phyloP scores from a whole-genome alignment of 2,113 vertebrate species.

The Balaenoptera acutorostrata region DNA sequence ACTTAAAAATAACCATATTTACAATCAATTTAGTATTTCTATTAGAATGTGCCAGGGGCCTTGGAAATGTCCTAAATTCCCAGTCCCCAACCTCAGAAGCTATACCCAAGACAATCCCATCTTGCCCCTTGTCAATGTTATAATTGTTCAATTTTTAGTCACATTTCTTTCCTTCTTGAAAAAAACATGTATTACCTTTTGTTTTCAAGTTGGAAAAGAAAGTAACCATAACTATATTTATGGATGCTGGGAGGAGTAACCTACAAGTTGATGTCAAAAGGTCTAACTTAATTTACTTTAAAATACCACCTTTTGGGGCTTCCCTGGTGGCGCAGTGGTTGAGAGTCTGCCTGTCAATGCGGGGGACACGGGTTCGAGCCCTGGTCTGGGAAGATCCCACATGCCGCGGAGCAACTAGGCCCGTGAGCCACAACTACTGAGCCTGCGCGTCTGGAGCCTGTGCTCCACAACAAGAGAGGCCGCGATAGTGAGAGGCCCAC shows the following conservation, averaged over 20 bases:
- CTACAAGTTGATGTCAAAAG: not conserved
- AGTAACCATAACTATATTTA: not conserved
- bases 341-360: too few species aligned
- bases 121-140: not conserved
- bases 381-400: too few species aligned
- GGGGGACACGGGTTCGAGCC: too few species aligned
- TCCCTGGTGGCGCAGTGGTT: too few species aligned
- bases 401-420: too few species aligned
- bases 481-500: too few species aligned
- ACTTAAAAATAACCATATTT: not conserved
- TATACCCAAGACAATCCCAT: not conserved
- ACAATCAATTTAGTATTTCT: not conserved
- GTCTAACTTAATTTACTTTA: not conserved
- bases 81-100: not conserved
- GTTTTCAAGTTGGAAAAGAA: constrained; percentile 14
- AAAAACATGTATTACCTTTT: not conserved
- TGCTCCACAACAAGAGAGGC: too few species aligned
- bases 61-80: not conserved
- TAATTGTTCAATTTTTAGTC: not conserved
- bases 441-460: too few species aligned
- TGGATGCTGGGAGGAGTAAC: not conserved
- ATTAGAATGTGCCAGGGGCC: not conserved
- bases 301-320: not conserved
- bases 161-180: constrained; percentile 1
- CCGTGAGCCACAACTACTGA: too few species aligned